A percentile compares a stretch with the other conserved stretches of the same genome.
phyloP scores from a whole-genome alignment of 2,797 vertebrate species.

The Lemur catta region DNA sequence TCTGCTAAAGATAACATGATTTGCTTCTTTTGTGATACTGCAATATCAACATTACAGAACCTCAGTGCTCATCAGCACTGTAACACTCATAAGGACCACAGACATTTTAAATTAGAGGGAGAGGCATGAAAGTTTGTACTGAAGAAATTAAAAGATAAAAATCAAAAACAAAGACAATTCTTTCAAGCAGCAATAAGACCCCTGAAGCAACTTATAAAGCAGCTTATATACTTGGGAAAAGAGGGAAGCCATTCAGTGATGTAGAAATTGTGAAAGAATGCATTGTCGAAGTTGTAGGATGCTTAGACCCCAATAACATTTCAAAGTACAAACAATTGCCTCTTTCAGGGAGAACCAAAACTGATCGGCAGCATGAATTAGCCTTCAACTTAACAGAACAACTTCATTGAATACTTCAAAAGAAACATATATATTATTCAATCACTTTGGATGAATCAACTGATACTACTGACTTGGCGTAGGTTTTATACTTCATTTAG shows the following conservation, averaged over 20 bases:
- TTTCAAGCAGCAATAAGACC: not conserved
- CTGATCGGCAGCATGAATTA: not conserved
- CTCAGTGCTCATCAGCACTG: not conserved
- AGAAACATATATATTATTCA: not conserved
- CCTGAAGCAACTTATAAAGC: not conserved
- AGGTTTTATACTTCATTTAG: not conserved
- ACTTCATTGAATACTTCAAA: not conserved
- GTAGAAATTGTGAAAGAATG: not conserved
- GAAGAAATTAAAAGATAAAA: not conserved
- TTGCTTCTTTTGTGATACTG: not conserved
- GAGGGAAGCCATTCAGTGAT: not conserved
- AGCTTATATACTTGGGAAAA: not conserved
- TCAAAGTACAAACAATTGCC: not conserved
- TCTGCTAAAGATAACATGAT: not conserved
- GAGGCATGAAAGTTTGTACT: not conserved
- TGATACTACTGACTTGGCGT: not conserved
- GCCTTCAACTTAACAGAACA: not conserved
- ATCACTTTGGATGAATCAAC: not conserved
- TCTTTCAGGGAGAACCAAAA: not conserved
- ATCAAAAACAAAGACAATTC: not conserved
- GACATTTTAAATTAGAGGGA: not conserved
- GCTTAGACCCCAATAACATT: not conserved
- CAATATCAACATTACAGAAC: not conserved
- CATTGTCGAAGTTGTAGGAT: not conserved
- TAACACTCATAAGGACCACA: not conserved